A percentile compares a stretch with the other conserved stretches of the same genome.
These are phyloP conservation scores for Halichondria panicea DNA, from an alignment of 37 sponge, comb jelly and placozoan species.

Conservation along the genomic window DNA sequence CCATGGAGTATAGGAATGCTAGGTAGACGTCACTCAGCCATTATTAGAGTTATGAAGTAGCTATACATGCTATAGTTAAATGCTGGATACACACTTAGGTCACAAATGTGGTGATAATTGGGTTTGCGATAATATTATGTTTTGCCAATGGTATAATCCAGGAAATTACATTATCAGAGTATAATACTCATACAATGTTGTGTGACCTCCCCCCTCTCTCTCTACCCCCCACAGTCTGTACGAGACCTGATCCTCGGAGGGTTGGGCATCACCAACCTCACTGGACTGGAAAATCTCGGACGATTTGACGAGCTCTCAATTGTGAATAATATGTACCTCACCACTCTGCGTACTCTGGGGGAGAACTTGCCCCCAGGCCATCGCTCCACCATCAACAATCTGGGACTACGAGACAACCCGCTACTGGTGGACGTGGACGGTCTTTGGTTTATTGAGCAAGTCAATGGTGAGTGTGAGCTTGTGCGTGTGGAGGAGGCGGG, in stretches of 20 bases:
- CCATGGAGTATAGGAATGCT: background rate
- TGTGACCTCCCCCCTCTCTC: background rate
- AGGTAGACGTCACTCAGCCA: too few relatives aligned
- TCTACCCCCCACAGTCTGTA: slow-evolving; percentile 30
- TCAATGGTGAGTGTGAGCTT: slow-evolving; percentile 52
- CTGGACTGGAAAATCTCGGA: slow-evolving; percentile 65
- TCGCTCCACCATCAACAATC: slow-evolving; percentile 7
- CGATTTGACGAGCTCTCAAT: slow-evolving; percentile 43
- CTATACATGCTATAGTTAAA: too few relatives aligned
- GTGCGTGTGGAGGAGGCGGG: too few relatives aligned
- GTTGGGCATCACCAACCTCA: slow-evolving; percentile 23
- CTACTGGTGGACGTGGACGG: slow-evolving; percentile 38
- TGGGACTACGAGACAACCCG: slow-evolving; percentile 38
- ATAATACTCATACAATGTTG: too few relatives aligned
- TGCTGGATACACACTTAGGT: too few relatives aligned
- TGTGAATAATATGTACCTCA: slow-evolving; percentile 13
- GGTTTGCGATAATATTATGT: too few relatives aligned
- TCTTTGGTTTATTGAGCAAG: slow-evolving; percentile 18
- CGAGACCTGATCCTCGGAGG: slow-evolving; percentile 19
- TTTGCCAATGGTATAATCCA: background rate
- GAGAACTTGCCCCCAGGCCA: slow-evolving; percentile 43
- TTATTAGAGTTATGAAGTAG: too few relatives aligned
- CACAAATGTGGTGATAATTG: too few relatives aligned
- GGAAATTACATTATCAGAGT: too few relatives aligned
- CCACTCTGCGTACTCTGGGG: slow-evolving; percentile 41